Base-by-base conservation (phyloP, 1,140 invertebrate species). In the Harpegnathos saltator region DNA sequence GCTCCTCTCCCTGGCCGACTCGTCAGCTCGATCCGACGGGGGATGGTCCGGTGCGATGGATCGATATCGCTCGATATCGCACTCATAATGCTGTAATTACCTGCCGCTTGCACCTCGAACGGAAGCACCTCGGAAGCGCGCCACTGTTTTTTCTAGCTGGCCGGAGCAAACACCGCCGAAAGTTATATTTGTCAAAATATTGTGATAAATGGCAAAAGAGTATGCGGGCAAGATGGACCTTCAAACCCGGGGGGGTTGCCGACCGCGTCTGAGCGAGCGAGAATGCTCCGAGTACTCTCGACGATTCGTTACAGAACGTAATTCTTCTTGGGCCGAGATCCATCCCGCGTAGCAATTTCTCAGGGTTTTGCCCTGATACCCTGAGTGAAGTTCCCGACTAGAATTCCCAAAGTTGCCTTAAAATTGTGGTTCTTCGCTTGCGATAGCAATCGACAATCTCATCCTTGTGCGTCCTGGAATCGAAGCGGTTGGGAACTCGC, bases 151-250 rank as follows among this genome's bases (percentile, higher is more conserved):
- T 92, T 92, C 92, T 91, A 92, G 88, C 90, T 90, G 90, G 85
- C 89, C 73, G 91, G 91, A 93, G 91, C 91, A 93, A 93, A 92
- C 91, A 93, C 89, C 88, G 84, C 71, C 91, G 38, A 44, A 91
- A 93, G 90, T 93, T 93, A 90, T 92, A 94, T 94, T 94, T 94
- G 91, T 94, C 92, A 93, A 94, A 94, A 94, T 94, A 94, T 94
- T 93, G 90, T 92, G 92, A 93, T 92, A 93, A 91, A 90, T 65
- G 83, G 44, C 26, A 75, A 7, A 44, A 50, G 69, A 50, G 61
- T 38, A 5, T 19, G 48, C 11, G 38, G 54, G 62, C n/a, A n/a
- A 48, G 48, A 78, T 33, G n/a, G 62, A 14, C 63, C 26, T 7
- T 12, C 0, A 9, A 44, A 11, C 38, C n/a, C n/a, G n/a, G 38